phyloP scores from a whole-genome alignment of 2,888 invertebrate species.

The Parelbella ahira region DNA sequence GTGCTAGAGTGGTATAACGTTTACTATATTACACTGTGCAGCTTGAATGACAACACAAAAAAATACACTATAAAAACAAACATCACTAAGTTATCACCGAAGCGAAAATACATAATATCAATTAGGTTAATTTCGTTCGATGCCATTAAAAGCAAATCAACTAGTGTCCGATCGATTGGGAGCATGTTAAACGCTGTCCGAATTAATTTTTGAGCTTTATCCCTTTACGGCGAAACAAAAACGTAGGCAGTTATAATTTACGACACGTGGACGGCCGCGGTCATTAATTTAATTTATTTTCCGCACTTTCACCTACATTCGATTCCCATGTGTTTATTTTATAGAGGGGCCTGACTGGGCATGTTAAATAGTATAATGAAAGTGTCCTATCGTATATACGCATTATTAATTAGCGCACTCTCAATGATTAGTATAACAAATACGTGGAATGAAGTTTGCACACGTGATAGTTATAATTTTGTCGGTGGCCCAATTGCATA shows the following conservation, averaged over 20 bases:
- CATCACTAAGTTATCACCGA: no score
- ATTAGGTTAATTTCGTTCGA: no score
- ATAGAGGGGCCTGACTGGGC: no score
- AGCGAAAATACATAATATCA: no score
- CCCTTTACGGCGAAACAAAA: slow-evolving; percentile 38
- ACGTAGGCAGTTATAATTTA: slow-evolving; percentile 55
- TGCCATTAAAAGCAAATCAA: not conserved
- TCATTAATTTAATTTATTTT: slow-evolving; percentile 57
- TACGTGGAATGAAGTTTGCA: not conserved
- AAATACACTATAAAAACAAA: no score
- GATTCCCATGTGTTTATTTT: slow-evolving; percentile 7
- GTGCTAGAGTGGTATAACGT: no score
- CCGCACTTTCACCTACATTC: slow-evolving; percentile 56
- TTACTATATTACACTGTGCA: no score
- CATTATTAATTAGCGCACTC: no score
- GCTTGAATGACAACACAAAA: no score
- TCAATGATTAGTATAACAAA: no score
- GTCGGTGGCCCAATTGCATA: slow-evolving; percentile 64
- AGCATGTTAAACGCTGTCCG: slow-evolving; percentile 3
- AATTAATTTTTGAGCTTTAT: slow-evolving; percentile 29
- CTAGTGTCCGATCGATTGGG: not conserved
- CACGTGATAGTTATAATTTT: slow-evolving; percentile 35
- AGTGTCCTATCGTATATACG: no score
- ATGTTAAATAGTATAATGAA: no score
- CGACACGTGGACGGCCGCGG: slow-evolving; percentile 39